Evolutionary conservation across 1,140 invertebrate species (phyloP), one percentile per base, ranked within the genome.

Genomic region (Hirudo medicinalis): DNA sequence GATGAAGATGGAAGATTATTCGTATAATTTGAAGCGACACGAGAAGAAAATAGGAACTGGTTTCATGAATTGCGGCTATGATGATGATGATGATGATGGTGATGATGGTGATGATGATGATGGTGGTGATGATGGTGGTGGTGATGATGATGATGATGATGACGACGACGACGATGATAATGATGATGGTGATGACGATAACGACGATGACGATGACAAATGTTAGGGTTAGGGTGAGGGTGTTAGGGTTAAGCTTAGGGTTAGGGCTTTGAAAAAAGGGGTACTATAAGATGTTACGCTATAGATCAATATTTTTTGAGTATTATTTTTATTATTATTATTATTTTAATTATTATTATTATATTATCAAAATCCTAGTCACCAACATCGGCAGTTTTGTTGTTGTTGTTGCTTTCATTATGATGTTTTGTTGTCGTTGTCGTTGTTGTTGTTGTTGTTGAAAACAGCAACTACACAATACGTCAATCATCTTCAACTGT

Each of bases 261-360:
- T 25, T 57, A n/a, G n/a, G 54, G 9, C 9, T 20, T n/a, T 9
- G 54, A 57, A n/a, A 2, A 36, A 36, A 36, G 32, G 6, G 6
- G 6, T 36, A 36, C 32, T 2, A 36, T 36, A 6, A 36, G 32
- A 36, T 57, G 9, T 57, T n/a, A 25, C 54, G 25, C 54, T n/a
- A 25, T 57, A 25, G 54, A 57, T 57, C 5, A 57, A 4, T n/a
- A 57, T 57, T 25, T n/a, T 57, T 57, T 57, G 2, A 57, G 2
- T n/a, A n/a, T 57, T 57, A 57, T 57, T 57, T 3, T 57, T 57
- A 57, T 57, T 20, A 57, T 57, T 25, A 57, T 57, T 57, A 36
- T 36, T 36, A 36, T 36, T 36, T 36, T 36, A 3, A 36, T 36
- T 36, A 36, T 36, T 36, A 36, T 36, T 36, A 36, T 36, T 36